These are phyloP conservation scores for Drosophila quadrilineata DNA, from an alignment of 1,140 invertebrate genomes.

Conservation along the genomic window DNA sequence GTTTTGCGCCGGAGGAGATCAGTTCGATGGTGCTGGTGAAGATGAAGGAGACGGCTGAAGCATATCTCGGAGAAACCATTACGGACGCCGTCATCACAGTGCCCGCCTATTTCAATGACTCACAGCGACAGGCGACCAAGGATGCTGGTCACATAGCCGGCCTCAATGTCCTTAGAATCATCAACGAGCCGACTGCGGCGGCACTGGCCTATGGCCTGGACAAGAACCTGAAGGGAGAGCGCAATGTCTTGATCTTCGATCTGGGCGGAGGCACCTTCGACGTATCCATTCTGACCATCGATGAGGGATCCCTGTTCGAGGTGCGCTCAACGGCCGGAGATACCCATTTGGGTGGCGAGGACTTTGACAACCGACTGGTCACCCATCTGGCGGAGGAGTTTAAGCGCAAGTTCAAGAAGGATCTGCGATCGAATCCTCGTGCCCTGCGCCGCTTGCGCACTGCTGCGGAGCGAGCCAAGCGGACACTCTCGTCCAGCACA, in stretches of 20 bases:
- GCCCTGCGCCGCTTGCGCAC: slow-evolving; percentile 89
- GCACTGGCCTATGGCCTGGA: slow-evolving; percentile 89
- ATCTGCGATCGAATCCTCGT: slow-evolving; percentile 88
- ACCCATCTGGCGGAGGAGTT: slow-evolving; percentile 90
- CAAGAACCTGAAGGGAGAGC: slow-evolving; percentile 89
- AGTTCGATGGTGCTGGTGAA: slow-evolving; percentile 90
- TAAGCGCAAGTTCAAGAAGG: slow-evolving; percentile 91
- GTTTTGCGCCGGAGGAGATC: slow-evolving; percentile 89
- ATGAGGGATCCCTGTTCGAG: slow-evolving; percentile 91
- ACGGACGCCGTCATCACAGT: slow-evolving; percentile 85
- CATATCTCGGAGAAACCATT: slow-evolving; percentile 87
- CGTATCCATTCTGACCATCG: slow-evolving; percentile 93
- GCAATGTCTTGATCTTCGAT: slow-evolving; percentile 88
- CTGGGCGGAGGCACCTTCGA: slow-evolving; percentile 90
- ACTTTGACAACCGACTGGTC: slow-evolving; percentile 91
- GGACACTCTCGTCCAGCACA: slow-evolving; percentile 86
- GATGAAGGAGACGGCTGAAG: slow-evolving; percentile 92
- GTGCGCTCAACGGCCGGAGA: slow-evolving; percentile 90
- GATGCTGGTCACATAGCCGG: slow-evolving; percentile 87
- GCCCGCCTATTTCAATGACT: slow-evolving; percentile 86
- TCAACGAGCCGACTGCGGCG: slow-evolving; percentile 89
- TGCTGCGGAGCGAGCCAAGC: slow-evolving; percentile 88
- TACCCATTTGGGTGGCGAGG: slow-evolving; percentile 88
- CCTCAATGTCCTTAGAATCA: slow-evolving; percentile 86
- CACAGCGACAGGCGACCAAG: slow-evolving; percentile 86